A percentile compares a stretch with the other conserved stretches of the same genome.
Evolutionary conservation across 2,113 vertebrate genomes (phyloP).

Genomic region (Python bivittatus): DNA sequence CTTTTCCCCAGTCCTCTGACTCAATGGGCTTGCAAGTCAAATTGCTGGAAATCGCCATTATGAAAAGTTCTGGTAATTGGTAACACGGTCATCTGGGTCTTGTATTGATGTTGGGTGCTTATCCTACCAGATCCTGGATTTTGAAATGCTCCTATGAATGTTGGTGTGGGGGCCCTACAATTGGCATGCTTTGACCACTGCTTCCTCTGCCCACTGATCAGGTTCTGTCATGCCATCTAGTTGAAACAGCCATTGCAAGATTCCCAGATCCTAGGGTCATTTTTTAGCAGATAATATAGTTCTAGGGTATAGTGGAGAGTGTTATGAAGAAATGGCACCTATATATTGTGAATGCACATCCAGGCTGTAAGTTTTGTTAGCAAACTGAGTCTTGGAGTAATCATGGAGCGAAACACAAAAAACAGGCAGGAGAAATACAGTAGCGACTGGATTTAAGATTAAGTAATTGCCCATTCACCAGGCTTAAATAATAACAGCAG

Average conservation of each 20-base stretch:
- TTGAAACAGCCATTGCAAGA: not conserved
- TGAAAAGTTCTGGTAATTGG: constrained; percentile 20
- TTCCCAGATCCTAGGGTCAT: too few species aligned
- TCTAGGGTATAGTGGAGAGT: not conserved
- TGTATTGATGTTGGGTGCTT: not conserved
- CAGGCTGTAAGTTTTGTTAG: not conserved
- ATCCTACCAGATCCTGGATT: not conserved
- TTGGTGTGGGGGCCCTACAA: not conserved
- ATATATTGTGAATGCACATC: not conserved
- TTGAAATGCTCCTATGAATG: not conserved
- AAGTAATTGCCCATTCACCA: not conserved
- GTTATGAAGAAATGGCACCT: not conserved
- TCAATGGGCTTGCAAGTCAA: not conserved
- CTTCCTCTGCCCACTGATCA: not conserved
- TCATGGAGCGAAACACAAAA: not conserved
- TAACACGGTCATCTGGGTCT: constrained; percentile 13
- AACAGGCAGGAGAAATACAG: not conserved
- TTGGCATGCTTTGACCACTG: not conserved
- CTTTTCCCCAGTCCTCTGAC: not conserved
- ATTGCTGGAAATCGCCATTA: not conserved
- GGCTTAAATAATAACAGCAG: not conserved
- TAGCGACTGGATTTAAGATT: not conserved
- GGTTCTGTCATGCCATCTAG: not conserved
- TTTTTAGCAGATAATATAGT: not conserved
- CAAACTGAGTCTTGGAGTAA: not conserved